Base-by-base conservation (phyloP, 1,140 invertebrate species). In the Aleiodes sp. region DNA sequence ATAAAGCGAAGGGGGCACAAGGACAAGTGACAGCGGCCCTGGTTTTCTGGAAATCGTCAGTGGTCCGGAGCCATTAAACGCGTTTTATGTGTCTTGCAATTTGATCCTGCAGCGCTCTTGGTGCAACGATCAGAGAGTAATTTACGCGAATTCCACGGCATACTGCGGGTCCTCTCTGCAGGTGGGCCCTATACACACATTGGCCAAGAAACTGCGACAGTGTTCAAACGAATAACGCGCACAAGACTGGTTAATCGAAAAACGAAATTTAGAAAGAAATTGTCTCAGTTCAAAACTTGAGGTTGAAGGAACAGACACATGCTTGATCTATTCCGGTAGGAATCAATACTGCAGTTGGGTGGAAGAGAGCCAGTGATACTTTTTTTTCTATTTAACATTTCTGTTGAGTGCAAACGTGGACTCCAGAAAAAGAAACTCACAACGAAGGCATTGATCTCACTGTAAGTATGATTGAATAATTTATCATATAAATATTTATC, bases 41-140 rank as follows among this genome's bases (percentile, higher is more conserved):
- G 82, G 78, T 76, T 84, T 85, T 84, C 83, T 85, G 81, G 80
- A 84, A 86, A 83, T 84, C 78, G 75, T 83, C 77, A 83, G 77
- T 76, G 76, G 70, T 82, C 74, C 75, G 76, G 76, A 76, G 80
- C 77, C 79, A 82, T 84, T 85, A 84, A 84, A 83, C 80, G 80
- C 80, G 75, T 85, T 84, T 76, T 83, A 83, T 84, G 80, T 81
- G 77, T 83, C 77, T 81, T 81, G 79, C 80, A 79, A 80, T 82
- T 84, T 80, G 78, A 81, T 84, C 76, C 75, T 73, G 77, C 74
- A 74, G 72, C 74, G 77, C 75, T 81, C 75, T n/a, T n/a, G 70
- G 76, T 81, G 74, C 73, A 70, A 70, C 70, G 77, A 82, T 80
- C 76, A 76, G 73, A 72, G 70, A 78, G 64, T 78, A 81, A 84